phyloP scores from a whole-genome alignment of 1,140 invertebrate genomes.

The Ceratitis capitata region DNA sequence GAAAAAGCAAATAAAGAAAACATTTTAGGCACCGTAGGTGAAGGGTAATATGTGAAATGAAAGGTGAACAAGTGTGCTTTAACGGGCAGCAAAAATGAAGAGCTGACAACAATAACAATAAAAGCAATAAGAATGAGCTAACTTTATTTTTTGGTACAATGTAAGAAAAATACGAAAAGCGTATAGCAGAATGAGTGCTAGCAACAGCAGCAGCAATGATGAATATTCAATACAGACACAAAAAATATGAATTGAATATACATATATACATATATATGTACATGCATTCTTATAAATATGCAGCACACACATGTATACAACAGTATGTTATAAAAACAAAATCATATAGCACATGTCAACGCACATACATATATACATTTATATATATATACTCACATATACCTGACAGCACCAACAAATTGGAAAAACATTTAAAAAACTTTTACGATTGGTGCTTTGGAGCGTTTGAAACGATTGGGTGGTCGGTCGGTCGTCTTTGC shows the following conservation, averaged over 20 bases:
- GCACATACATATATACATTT: background rate
- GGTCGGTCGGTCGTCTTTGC: conserved; percentile 32
- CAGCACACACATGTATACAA: background rate
- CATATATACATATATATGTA: too few species aligned
- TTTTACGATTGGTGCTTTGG: conserved; percentile 39
- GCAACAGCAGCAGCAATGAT: background rate
- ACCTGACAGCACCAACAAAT: conserved; percentile 4
- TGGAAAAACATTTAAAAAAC: conserved; percentile 39
- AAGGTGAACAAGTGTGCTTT: background rate
- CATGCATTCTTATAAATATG: background rate
- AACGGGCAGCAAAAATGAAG: background rate
- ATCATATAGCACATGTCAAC: too few species aligned
- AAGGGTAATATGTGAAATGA: background rate
- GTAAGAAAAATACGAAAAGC: background rate
- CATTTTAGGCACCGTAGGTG: background rate
- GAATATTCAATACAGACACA: background rate
- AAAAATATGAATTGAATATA: too few species aligned
- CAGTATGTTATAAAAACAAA: background rate
- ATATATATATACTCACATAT: background rate
- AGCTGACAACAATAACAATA: background rate
- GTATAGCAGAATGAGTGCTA: background rate
- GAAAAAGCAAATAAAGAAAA: background rate
- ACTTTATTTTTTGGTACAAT: background rate
- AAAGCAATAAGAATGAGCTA: background rate
- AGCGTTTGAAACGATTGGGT: conserved; percentile 25